These are phyloP conservation scores for Eugnorisma glareosa DNA, from an alignment of 2,888 invertebrate genomes.

Conservation along the genomic window DNA sequence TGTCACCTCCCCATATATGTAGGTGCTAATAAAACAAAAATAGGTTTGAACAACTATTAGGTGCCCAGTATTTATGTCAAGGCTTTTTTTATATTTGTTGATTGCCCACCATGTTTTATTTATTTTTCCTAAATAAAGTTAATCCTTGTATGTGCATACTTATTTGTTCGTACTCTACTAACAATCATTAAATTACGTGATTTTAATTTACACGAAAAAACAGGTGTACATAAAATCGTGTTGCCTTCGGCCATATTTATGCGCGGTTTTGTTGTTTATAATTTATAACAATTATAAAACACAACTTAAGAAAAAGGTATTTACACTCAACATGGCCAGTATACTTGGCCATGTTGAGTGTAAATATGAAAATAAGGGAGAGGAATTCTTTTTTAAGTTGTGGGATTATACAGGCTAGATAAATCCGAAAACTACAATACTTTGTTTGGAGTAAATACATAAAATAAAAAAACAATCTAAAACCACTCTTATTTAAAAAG, in stretches of 20 bases:
- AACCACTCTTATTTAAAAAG: not conserved
- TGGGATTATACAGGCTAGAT: not conserved
- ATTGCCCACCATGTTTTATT: conserved; percentile 20
- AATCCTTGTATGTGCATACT: not conserved
- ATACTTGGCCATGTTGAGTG: not conserved
- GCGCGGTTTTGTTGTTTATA: not conserved
- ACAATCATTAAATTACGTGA: not conserved
- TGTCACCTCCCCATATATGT: conserved; percentile 12
- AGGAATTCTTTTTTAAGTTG: not conserved
- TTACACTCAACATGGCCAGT: too few species aligned
- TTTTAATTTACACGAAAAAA: not conserved
- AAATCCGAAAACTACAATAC: not conserved
- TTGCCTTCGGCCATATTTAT: not conserved
- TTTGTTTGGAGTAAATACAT: not conserved
- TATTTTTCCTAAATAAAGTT: conserved; percentile 14
- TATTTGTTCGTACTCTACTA: not conserved
- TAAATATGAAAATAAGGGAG: too few species aligned
- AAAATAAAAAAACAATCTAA: not conserved
- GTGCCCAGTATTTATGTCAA: conserved; percentile 45
- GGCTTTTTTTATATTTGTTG: conserved; percentile 11
- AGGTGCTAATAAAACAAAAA: conserved; percentile 47
- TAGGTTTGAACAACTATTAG: conserved; percentile 2
- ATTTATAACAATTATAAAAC: too few species aligned
- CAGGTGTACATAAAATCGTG: not conserved
- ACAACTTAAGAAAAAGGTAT: not conserved